A percentile compares a stretch with the other conserved stretches of the same genome.
Conservation (phyloP, 1,140 invertebrate species). For the Helicoverpa zea region DNA sequence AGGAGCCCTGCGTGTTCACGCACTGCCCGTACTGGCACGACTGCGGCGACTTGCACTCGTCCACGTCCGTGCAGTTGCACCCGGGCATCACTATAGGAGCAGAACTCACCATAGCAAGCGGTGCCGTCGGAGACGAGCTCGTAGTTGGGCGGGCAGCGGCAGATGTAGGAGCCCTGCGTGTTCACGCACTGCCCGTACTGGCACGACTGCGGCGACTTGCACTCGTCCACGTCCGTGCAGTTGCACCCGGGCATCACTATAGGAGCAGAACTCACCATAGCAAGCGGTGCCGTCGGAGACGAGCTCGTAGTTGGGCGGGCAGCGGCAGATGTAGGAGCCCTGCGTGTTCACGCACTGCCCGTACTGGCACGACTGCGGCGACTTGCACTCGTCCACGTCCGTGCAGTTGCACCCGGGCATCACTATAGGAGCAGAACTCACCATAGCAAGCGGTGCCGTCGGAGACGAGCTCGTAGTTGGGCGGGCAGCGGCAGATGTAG, state of each 20-base stretch:
- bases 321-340: conserved; percentile 94
- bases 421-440: conserved; percentile 51
- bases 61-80: conserved; percentile 90
- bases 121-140: conserved; percentile 88
- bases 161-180: conserved; percentile 93
- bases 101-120: conserved; percentile 72
- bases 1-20: conserved; percentile 93
- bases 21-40: conserved; percentile 90
- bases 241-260: conserved; percentile 87
- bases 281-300: conserved; percentile 86
- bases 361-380: conserved; percentile 90
- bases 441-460: conserved; percentile 85
- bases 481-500: conserved; percentile 94
- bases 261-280: conserved; percentile 51
- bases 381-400: conserved; percentile 94
- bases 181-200: conserved; percentile 91
- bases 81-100: conserved; percentile 81
- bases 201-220: conserved; percentile 91
- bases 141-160: conserved; percentile 94
- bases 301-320: conserved; percentile 92
- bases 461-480: conserved; percentile 90
- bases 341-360: conserved; percentile 92
- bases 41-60: conserved; percentile 93
- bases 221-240: conserved; percentile 93
- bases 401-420: conserved; percentile 88